Conservation (phyloP, 2,113 vertebrate genomes). For the Thomomys bottae region DNA sequence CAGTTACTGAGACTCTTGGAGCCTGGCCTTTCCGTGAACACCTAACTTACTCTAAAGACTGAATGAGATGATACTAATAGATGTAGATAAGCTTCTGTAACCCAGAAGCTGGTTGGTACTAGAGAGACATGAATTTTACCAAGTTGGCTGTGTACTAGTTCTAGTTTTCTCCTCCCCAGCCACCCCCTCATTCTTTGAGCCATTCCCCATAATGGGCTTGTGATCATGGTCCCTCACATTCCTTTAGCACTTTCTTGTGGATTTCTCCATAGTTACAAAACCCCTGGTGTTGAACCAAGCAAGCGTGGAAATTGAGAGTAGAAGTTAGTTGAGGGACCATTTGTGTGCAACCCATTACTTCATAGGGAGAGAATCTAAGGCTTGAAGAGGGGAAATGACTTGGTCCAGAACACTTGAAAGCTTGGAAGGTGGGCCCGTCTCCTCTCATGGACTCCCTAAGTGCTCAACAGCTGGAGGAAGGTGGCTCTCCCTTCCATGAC, state of each 20-base stretch:
- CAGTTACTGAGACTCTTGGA: neutral
- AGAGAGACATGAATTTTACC: neutral
- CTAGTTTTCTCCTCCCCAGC: slow-evolving; percentile 2
- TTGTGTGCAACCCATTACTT: slow-evolving; percentile 6
- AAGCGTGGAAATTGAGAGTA: slow-evolving; percentile 28
- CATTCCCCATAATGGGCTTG: neutral
- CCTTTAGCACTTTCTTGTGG: neutral
- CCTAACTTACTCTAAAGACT: neutral
- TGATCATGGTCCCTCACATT: slow-evolving; percentile 18
- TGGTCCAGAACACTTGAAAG: neutral
- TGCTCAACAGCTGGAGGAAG: neutral
- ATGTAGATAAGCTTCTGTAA: neutral
- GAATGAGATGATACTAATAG: neutral
- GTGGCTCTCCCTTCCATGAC: neutral
- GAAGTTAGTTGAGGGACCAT: slow-evolving; percentile 28
- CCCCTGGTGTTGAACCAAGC: neutral
- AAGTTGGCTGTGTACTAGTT: neutral
- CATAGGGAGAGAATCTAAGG: neutral
- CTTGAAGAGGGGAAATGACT: neutral
- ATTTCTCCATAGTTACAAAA: slow-evolving; percentile 38
- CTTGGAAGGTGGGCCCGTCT: neutral
- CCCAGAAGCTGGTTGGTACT: neutral
- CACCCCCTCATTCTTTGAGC: slow-evolving; percentile 24
- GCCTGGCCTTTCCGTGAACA: neutral
- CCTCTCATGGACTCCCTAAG: neutral